These are phyloP conservation scores for Potamarius usumacintae DNA, from an alignment of 2,113 vertebrate genomes.

Conservation along the genomic window DNA sequence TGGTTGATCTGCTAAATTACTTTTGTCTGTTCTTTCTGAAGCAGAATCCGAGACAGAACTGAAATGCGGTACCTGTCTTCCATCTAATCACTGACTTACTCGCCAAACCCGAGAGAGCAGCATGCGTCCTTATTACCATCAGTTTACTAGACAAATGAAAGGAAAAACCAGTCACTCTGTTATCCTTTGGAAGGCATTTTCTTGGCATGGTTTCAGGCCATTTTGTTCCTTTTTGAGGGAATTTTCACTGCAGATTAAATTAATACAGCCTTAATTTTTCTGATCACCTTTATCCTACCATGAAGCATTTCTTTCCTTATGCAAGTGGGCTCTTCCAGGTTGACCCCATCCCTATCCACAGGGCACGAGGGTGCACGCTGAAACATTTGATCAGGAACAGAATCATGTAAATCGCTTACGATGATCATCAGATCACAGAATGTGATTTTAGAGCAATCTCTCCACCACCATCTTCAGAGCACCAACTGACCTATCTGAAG, in stretches of 20 bases:
- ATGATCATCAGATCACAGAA: neutral
- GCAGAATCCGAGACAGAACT: neutral
- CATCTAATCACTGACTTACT: neutral
- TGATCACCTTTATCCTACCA: neutral
- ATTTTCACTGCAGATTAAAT: neutral
- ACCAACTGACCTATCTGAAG: neutral
- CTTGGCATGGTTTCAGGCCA: neutral
- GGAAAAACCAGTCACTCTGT: neutral
- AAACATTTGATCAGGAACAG: neutral
- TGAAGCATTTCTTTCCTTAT: neutral
- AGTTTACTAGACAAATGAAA: slow-evolving; percentile 2
- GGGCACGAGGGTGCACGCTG: neutral
- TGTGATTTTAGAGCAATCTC: neutral
- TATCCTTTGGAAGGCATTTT: neutral
- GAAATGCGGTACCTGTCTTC: neutral
- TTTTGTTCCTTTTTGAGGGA: neutral
- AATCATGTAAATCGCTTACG: neutral
- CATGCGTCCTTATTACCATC: slow-evolving; percentile 27
- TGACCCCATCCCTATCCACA: neutral
- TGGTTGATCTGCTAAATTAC: neutral
- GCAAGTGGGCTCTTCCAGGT: neutral
- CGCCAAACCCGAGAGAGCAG: neutral
- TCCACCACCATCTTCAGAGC: neutral
- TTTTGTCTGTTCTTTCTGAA: neutral
- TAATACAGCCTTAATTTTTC: neutral